Evolutionary conservation across 2,113 vertebrate species (phyloP), one percentile per base, ranked within the genome.

Genomic region (Callipepla squamata): DNA sequence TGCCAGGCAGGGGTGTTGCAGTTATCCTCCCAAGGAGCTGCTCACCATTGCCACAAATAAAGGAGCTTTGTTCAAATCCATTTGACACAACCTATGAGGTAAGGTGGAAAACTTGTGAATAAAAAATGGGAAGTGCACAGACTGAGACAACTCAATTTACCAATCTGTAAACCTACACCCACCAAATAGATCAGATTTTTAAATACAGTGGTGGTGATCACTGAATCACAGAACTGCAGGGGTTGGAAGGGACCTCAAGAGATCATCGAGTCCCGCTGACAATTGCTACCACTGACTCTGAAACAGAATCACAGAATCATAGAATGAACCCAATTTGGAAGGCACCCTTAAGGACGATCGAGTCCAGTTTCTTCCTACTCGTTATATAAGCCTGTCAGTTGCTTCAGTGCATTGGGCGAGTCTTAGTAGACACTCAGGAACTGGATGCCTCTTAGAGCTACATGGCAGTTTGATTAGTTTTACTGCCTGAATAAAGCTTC

Each of bases 401-500:
- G 84, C 58, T 72, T 1, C 10, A 30, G 40, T 23, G 20, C 32
- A n/a, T 87, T 91, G 89, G 38, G 61, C 87, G 78, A 78, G 74
- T 84, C 51, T 51, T 72, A 62, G 38, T 34, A 93, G 74, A 57
- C 74, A 57, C 62, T 79, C 15, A 51, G 78, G 66, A 75, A 55
- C 1, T 72, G 51, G 80, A 57, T 0, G 7, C 32, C 57, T 84
- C 69, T 81, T 81, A 83, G 65, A 85, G 36, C 55, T 83, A 34
- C 19, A 6, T 87, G 85, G 70, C 76, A 77, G 50, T 94, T 76
- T 61, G 40, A 44, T 87, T 85, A 51, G 44, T 50, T 89, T 79
- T 89, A 58, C 53, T 89, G 67, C 87, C 78, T 79, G 58, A 91
- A 85, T 80, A 91, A 92, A 91, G 40, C 77, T 91, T 91, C 47